These are phyloP conservation scores for Ylistrum balloti DNA, from an alignment of 1,140 invertebrate genomes.

Conservation along the genomic window DNA sequence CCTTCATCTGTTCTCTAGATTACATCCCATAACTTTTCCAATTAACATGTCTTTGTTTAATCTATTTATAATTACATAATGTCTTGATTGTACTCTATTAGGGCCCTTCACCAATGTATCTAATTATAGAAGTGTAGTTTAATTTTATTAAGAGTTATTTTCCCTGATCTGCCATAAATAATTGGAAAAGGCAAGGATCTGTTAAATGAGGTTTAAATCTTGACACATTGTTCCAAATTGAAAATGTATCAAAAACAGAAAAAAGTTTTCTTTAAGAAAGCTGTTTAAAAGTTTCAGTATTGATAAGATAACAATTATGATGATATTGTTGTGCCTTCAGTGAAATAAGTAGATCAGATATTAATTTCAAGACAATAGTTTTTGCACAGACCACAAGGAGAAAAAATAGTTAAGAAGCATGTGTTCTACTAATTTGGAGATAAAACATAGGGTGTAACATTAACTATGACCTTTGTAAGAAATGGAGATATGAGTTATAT, in stretches of 20 bases:
- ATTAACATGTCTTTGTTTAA: too few species aligned
- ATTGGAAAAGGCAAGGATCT: not conserved
- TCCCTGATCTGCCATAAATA: not conserved
- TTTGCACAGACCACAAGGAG: not conserved
- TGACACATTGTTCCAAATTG: not conserved
- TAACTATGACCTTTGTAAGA: not conserved
- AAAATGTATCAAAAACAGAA: not conserved
- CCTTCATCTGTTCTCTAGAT: too few species aligned
- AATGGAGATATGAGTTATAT: too few species aligned
- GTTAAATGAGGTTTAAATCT: not conserved
- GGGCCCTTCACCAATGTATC: too few species aligned
- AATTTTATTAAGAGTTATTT: not conserved
- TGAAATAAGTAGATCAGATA: slow-evolving; percentile 10
- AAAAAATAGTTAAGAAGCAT: not conserved
- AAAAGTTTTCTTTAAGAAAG: not conserved
- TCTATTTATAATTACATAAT: too few species aligned
- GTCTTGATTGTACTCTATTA: not conserved
- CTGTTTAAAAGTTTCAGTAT: not conserved
- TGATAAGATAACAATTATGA: not conserved
- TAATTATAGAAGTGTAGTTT: not conserved
- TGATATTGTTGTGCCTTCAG: not conserved
- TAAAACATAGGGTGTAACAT: not conserved
- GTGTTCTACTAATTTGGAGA: not conserved
- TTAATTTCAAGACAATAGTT: not conserved
- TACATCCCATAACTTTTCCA: too few species aligned